Evolutionary conservation across 2,797 vertebrate genomes (phyloP).

Genomic region (Notoglanidium macrostoma): DNA sequence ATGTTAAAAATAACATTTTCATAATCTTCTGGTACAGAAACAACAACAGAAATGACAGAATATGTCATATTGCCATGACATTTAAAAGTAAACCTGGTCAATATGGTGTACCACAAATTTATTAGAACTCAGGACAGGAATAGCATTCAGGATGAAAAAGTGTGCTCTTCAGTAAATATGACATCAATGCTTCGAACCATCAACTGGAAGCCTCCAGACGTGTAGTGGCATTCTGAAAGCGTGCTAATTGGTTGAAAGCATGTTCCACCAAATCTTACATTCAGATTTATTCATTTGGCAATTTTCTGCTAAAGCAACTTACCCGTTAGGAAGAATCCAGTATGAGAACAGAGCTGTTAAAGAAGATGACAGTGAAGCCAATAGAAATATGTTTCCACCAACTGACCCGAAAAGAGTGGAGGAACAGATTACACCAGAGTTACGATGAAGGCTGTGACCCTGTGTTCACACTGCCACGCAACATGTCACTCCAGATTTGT

Average conservation of each 20-base stretch:
- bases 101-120: not conserved
- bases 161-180: not conserved
- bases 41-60: slow-evolving; percentile 7
- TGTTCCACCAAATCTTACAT: not conserved
- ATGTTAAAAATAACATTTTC: slow-evolving; percentile 39
- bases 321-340: not conserved
- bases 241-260: not conserved
- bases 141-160: not conserved
- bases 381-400: not conserved
- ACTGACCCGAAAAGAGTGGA: not conserved
- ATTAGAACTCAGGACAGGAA: not conserved
- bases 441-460: slow-evolving; percentile 10
- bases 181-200: not conserved
- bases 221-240: not conserved
- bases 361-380: not conserved
- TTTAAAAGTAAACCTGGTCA: slow-evolving; percentile 6
- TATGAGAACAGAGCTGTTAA: not conserved
- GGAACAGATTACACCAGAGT: not conserved
- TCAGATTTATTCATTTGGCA: not conserved
- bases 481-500: not conserved
- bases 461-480: not conserved
- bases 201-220: not conserved
- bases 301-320: too few relatives aligned
- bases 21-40: slow-evolving; percentile 20
- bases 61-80: slow-evolving; percentile 13